A percentile compares a stretch with the other conserved stretches of the same genome.
Conservation (phyloP, 2,888 invertebrate species). For the Trichogramma dendrolimi region DNA sequence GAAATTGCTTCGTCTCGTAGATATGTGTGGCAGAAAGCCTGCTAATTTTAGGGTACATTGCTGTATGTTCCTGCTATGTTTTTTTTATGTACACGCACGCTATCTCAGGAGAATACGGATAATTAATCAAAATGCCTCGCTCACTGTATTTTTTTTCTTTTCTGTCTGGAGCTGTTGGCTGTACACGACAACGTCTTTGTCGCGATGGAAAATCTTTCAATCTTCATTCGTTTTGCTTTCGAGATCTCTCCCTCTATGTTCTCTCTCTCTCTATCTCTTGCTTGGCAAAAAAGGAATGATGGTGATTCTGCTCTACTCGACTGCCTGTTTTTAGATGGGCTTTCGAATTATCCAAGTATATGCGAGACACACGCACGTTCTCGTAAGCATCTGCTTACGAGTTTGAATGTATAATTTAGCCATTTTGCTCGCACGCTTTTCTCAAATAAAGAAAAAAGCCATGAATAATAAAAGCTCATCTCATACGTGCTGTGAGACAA, state of each 20-base stretch:
- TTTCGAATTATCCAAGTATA: too few relatives aligned
- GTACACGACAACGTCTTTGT: conserved; percentile 19
- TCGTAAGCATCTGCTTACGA: conserved; percentile 18
- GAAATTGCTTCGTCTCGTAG: conserved; percentile 31
- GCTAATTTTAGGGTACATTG: conserved; percentile 26
- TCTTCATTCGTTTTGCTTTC: conserved; percentile 13
- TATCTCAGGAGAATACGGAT: conserved; percentile 17
- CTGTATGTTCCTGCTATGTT: conserved; percentile 9
- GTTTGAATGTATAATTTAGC: conserved; percentile 21
- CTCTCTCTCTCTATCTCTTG: too few relatives aligned
- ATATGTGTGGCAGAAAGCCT: conserved; percentile 12
- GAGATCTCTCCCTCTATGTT: conserved; percentile 4
- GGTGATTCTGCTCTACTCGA: too few relatives aligned
- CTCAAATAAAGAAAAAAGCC: too few relatives aligned
- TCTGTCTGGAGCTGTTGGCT: not conserved
- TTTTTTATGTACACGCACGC: conserved; percentile 1
- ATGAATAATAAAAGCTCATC: too few relatives aligned
- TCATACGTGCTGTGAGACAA: too few relatives aligned
- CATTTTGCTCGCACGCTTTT: conserved; percentile 4
- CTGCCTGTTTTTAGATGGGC: too few relatives aligned
- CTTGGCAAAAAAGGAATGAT: too few relatives aligned
- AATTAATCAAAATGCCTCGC: conserved; percentile 27
- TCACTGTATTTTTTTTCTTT: conserved; percentile 1
- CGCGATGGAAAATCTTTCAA: conserved; percentile 22
- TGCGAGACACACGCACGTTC: too few relatives aligned